phyloP scores from a whole-genome alignment of 2,888 invertebrate genomes.

The Chymomyza caudatula region DNA sequence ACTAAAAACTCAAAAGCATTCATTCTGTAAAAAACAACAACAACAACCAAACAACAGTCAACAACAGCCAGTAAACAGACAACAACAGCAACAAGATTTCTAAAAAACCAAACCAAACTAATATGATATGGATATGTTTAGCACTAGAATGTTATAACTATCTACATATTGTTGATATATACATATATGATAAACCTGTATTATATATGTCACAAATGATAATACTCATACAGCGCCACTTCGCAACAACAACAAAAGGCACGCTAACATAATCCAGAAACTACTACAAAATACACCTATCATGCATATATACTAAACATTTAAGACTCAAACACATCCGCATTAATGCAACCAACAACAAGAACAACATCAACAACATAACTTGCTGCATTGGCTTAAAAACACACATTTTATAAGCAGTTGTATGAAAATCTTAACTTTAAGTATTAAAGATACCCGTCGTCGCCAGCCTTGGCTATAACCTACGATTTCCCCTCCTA shows the following conservation, averaged over 20 bases:
- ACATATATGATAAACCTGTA: slow-evolving; percentile 31
- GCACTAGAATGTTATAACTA: slow-evolving; percentile 22
- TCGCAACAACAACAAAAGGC: slow-evolving; percentile 14
- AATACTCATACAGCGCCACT: slow-evolving; percentile 17
- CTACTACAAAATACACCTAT: too few relatives aligned
- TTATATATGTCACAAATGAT: slow-evolving; percentile 60
- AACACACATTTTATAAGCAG: slow-evolving; percentile 6
- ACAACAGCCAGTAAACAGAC: slow-evolving; percentile 27
- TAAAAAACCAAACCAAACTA: slow-evolving; percentile 44
- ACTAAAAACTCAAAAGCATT: slow-evolving; percentile 61
- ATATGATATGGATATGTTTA: slow-evolving; percentile 32
- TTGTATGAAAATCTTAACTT: slow-evolving; percentile 27
- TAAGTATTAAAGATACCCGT: slow-evolving; percentile 33
- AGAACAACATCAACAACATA: not conserved
- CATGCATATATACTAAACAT: too few relatives aligned
- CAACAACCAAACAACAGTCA: slow-evolving; percentile 27
- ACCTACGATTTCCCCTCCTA: slow-evolving; percentile 16
- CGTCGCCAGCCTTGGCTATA: not conserved
- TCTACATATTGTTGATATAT: slow-evolving; percentile 6
- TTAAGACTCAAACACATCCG: slow-evolving; percentile 9
- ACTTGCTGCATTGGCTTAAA: slow-evolving; percentile 31
- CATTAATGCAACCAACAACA: slow-evolving; percentile 13
- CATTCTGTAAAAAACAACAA: slow-evolving; percentile 55
- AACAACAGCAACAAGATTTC: slow-evolving; percentile 20
- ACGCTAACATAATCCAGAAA: slow-evolving; percentile 22